These are phyloP conservation scores for Halcyon senegalensis DNA, from an alignment of 2,113 vertebrate genomes.

Conservation along the genomic window DNA sequence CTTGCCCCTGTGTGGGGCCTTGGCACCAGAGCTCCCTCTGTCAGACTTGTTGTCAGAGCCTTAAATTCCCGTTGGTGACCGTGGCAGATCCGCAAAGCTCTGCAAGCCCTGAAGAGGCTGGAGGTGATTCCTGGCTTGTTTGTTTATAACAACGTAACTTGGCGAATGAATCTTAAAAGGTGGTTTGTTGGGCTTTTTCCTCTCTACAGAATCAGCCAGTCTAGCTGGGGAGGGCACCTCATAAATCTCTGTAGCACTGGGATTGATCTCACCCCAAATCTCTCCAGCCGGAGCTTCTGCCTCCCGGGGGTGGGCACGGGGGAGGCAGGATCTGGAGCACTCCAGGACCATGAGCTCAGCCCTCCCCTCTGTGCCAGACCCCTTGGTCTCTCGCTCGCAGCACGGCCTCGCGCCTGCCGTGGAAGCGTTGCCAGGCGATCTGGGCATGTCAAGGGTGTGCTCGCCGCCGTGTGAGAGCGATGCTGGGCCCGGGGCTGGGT, in stretches of 20 bases:
- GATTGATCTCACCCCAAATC: neutral
- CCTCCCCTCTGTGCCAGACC: neutral
- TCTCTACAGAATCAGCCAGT: neutral
- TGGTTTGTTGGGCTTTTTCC: too few species aligned
- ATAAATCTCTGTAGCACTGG: neutral
- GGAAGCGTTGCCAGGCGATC: neutral
- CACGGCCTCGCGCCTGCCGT: neutral
- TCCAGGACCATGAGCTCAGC: too few species aligned
- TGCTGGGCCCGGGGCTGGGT: neutral
- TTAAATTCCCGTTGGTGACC: neutral
- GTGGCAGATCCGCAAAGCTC: neutral
- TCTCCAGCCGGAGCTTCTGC: neutral
- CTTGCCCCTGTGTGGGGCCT: accelerated
- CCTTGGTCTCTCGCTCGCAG: neutral
- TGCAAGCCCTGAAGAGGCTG: neutral
- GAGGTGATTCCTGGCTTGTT: neutral
- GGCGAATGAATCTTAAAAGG: neutral
- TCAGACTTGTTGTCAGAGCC: neutral
- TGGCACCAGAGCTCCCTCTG: neutral
- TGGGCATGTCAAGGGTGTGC: neutral
- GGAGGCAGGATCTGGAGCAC: neutral
- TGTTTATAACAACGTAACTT: accelerated
- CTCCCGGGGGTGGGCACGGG: neutral
- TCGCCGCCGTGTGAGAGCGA: too few species aligned
- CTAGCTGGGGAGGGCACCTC: neutral